Conservation (phyloP, 2,888 invertebrate species). For the Drosophila flavopinicola region DNA sequence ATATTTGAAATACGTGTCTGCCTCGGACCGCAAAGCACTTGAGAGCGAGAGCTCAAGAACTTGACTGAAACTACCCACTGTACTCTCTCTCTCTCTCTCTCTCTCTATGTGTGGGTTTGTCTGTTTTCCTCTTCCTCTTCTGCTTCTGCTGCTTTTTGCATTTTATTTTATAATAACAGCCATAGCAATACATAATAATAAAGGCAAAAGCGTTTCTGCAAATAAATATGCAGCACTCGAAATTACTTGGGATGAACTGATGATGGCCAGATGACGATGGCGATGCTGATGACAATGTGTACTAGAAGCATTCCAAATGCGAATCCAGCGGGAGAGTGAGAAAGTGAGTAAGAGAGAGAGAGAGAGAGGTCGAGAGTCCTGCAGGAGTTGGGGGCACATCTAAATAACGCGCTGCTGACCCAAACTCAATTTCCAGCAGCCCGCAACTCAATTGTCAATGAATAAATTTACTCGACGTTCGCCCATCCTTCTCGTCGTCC, state of each 20-base stretch:
- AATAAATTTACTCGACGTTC: constrained; percentile 79
- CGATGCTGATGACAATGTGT: constrained; percentile 33
- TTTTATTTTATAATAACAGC: constrained; percentile 58
- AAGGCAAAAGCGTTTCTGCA: constrained; percentile 74
- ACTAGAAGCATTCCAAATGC: constrained; percentile 15
- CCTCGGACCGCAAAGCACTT: constrained; percentile 43
- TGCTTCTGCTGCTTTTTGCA: too few relatives aligned
- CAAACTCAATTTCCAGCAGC: constrained; percentile 77
- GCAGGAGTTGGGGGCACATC: constrained; percentile 21
- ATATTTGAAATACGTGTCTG: constrained; percentile 63
- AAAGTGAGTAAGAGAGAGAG: not conserved
- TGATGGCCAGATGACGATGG: constrained; percentile 39
- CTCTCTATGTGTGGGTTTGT: not conserved
- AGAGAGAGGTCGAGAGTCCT: too few relatives aligned
- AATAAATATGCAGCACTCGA: constrained; percentile 81
- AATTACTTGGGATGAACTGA: constrained; percentile 75
- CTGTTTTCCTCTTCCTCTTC: not conserved
- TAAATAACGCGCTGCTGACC: constrained; percentile 56
- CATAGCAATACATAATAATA: constrained; percentile 74
- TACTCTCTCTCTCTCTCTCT: too few relatives aligned
- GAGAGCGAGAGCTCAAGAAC: constrained; percentile 11
- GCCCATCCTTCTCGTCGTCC: constrained; percentile 3
- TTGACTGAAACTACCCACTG: constrained; percentile 26
- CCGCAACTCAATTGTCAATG: constrained; percentile 83
- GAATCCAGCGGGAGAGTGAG: not conserved